These are phyloP conservation scores for Oreochromis aureus DNA, from an alignment of 2,113 vertebrate species.

Conservation along the genomic window DNA sequence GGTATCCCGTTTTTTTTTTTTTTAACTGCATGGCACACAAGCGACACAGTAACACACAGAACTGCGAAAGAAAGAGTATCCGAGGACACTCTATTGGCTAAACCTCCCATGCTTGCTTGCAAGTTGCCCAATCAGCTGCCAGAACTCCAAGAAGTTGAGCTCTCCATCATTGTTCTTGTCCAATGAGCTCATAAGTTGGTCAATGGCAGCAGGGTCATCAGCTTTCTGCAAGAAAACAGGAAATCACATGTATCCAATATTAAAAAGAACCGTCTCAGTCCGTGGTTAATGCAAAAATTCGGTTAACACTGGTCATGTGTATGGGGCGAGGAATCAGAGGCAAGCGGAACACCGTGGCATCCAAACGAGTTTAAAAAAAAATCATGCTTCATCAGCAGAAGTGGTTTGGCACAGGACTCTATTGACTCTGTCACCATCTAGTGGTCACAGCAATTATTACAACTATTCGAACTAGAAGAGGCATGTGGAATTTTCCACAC, in stretches of 20 bases:
- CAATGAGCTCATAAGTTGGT: conserved; percentile 60
- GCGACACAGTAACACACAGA: neutral
- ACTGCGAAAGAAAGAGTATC: neutral
- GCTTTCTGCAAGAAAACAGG: conserved; percentile 45
- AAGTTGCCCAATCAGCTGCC: conserved; percentile 67
- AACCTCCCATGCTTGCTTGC: conserved; percentile 51
- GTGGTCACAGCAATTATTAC: neutral
- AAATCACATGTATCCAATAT: neutral
- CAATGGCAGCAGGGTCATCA: conserved; percentile 38
- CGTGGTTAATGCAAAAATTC: neutral
- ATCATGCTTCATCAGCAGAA: conserved; percentile 22
- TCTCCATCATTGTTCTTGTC: conserved; percentile 66
- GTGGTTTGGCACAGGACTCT: conserved; percentile 7
- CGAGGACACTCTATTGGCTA: conserved; percentile 41
- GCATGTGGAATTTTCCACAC: conserved; percentile 52
- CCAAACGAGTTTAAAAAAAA: neutral
- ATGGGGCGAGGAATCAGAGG: neutral
- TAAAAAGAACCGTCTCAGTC: neutral
- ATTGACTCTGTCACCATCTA: conserved; percentile 30
- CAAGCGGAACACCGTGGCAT: neutral
- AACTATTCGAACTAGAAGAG: neutral
- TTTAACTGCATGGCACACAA: neutral
- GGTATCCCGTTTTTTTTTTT: neutral
- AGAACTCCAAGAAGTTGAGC: conserved; percentile 67
- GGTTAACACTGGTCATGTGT: neutral